Evolutionary conservation across 2,888 invertebrate genomes (phyloP).

Genomic region (Steinernema hermaphroditum): DNA sequence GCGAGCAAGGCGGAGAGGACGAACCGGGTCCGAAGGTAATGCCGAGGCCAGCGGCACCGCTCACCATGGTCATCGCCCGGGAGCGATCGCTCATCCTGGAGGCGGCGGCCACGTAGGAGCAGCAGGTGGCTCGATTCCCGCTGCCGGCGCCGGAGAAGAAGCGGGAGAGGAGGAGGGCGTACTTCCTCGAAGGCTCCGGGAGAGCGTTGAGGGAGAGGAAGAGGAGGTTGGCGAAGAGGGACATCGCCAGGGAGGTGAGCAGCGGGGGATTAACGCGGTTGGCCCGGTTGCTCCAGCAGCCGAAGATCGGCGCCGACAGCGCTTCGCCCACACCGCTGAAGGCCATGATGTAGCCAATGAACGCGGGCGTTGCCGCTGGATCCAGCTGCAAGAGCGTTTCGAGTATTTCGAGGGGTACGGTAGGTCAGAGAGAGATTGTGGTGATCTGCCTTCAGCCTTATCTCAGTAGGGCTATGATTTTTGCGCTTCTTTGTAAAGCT

Average conservation of each 20-base stretch:
- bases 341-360: slow-evolving; percentile 43
- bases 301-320: slow-evolving; percentile 45
- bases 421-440: neutral
- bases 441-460: too few species aligned
- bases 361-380: slow-evolving; percentile 42
- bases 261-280: slow-evolving; percentile 43
- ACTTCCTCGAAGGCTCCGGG: slow-evolving; percentile 32
- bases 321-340: slow-evolving; percentile 48
- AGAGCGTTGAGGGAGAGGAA: slow-evolving; percentile 43
- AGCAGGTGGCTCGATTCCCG: slow-evolving; percentile 46
- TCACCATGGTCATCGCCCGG: slow-evolving; percentile 44
- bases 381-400: slow-evolving; percentile 49
- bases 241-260: slow-evolving; percentile 38
- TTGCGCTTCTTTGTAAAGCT: too few species aligned
- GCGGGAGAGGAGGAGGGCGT: slow-evolving; percentile 41
- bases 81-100: slow-evolving; percentile 41
- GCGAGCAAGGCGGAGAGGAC: too few species aligned
- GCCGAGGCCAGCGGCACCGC: slow-evolving; percentile 49
- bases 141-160: slow-evolving; percentile 45
- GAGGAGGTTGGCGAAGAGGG: slow-evolving; percentile 40
- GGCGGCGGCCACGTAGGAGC: slow-evolving; percentile 44
- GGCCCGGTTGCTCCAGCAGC: slow-evolving; percentile 38
- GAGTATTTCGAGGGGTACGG: too few species aligned
- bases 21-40: slow-evolving; percentile 47
- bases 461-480: too few species aligned